These are phyloP conservation scores for Siderastrea siderea DNA, from an alignment of 92 coral and sea anemone genomes.

Conservation along the genomic window DNA sequence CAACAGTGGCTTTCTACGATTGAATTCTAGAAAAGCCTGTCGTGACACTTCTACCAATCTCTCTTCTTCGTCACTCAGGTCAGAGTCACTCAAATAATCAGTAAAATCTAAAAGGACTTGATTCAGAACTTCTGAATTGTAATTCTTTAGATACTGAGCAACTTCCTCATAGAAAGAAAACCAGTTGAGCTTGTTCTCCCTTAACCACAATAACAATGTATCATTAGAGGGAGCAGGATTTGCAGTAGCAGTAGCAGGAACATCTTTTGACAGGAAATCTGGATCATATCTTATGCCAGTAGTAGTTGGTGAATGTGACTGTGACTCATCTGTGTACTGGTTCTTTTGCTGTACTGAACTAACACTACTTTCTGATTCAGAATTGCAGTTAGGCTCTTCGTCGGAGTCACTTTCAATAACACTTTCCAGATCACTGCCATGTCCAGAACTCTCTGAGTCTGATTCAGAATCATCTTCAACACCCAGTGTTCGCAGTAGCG, in stretches of 20 bases:
- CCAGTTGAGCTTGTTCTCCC: slow-evolving; percentile 10
- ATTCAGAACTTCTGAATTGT: slow-evolving; percentile 3
- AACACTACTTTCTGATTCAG: slow-evolving; percentile 9
- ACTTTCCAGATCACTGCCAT: slow-evolving; percentile 36
- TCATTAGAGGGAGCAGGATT: slow-evolving; percentile 34
- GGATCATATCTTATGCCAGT: slow-evolving; percentile 1
- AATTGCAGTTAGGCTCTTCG: background rate
- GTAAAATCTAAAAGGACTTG: background rate
- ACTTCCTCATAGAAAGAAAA: background rate
- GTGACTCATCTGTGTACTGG: background rate
- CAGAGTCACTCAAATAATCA: background rate
- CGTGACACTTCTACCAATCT: background rate
- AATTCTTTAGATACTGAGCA: background rate
- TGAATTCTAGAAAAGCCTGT: background rate
- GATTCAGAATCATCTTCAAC: slow-evolving; percentile 34
- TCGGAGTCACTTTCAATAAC: background rate
- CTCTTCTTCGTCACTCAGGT: background rate
- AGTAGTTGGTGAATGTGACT: background rate
- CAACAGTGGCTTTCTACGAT: background rate
- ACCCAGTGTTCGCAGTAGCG: slow-evolving; percentile 43
- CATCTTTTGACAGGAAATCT: slow-evolving; percentile 11
- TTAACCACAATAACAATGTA: background rate
- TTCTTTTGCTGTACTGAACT: slow-evolving; percentile 2
- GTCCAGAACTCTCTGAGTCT: slow-evolving; percentile 36
- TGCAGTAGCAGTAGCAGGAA: background rate